phyloP scores from a whole-genome alignment of 2,113 vertebrate species.

The Cyanoramphus novaezelandiae region DNA sequence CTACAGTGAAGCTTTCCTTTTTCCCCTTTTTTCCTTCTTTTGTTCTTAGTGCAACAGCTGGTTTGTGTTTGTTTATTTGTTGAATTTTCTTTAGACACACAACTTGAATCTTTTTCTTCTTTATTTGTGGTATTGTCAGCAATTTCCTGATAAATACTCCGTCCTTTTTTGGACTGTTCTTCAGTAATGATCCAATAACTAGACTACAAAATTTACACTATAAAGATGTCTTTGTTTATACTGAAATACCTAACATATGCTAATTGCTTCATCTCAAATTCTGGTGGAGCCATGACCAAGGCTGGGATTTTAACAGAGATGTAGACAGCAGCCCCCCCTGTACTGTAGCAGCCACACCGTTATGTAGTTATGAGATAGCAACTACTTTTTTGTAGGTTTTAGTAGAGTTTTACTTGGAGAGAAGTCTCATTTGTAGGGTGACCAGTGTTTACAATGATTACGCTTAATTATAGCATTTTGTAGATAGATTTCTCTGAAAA shows the following conservation, averaged over 20 bases:
- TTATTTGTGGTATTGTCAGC: neutral
- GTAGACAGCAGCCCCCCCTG: neutral
- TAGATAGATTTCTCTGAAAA: neutral
- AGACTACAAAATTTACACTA: neutral
- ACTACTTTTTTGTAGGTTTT: neutral
- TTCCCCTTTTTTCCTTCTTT: neutral
- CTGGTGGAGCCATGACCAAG: neutral
- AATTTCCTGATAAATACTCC: neutral
- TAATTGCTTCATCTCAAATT: neutral
- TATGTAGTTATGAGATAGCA: neutral
- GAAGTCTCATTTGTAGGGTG: neutral
- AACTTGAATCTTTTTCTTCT: neutral
- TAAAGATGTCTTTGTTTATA: neutral
- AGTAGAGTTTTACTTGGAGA: neutral
- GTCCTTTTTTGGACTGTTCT: neutral
- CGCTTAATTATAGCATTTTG: neutral
- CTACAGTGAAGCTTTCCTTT: neutral
- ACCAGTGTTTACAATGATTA: neutral
- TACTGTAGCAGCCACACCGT: neutral
- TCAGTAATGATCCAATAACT: neutral
- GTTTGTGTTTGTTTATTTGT: neutral
- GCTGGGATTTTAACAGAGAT: neutral
- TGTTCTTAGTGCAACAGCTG: neutral
- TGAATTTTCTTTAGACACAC: neutral
- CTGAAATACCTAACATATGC: neutral